Base-by-base conservation (phyloP, 2,113 vertebrate genomes). In the Hoplias malabaricus region DNA sequence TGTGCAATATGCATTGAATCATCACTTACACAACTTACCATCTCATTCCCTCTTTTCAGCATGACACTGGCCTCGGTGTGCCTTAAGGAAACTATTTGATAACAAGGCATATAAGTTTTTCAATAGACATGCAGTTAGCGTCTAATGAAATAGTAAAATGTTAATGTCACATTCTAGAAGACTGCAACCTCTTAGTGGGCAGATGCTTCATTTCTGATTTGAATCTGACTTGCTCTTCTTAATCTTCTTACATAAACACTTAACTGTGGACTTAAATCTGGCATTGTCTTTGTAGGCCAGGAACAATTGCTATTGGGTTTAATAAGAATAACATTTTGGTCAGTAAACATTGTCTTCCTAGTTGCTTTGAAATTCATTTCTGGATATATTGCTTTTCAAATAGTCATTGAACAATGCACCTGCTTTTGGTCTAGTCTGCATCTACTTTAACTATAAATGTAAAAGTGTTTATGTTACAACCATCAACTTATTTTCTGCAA, bases 41-140 rank as follows among this genome's bases (percentile, higher is more conserved):
- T 14, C 46, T 23, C 29, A 3, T 19, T 53, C 23, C 29, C 14
- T n/a, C 13, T 53, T 4, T 23, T 16, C 33, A 42, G 12, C 40
- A 46, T 46, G 46, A 5, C 19, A 21, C 46, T 50, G 4, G 19
- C 27, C 25, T 57, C 54, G 19, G 53, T 59, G 70, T 10, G 29
- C 53, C 53, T 42, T 54, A 57, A 73, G 56, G 59, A 59, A 1
- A 29, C 25, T 31, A 43, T 76, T 27, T n/a, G 31, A 42, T 6
- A 14, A 19, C 57, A 31, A 46, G 73, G 65, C 42, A 53, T 62
- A 70, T 25, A 66, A 70, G 72, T 62, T 54, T 54, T n/a, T n/a
- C 57, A 33, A 34, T 29, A 34, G 5, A 57, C 56, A 72, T 57
- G 53, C 48, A 62, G 42, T 34, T 61, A 61, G 46, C 72, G 34